Evolutionary conservation across 2,888 invertebrate genomes (phyloP).

Genomic region (Esperia sulphurella): DNA sequence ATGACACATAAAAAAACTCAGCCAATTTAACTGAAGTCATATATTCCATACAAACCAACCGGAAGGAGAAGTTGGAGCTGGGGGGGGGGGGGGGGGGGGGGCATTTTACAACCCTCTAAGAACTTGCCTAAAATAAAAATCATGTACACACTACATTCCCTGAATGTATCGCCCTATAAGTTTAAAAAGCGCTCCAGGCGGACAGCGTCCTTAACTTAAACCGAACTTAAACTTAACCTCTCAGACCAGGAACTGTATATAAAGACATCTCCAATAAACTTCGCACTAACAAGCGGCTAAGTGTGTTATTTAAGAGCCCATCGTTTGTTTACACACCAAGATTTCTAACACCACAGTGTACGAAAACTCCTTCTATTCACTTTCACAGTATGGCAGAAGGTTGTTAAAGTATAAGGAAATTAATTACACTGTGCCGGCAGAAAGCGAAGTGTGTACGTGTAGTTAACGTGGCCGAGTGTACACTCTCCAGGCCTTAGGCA

Average conservation of each 20-base stretch:
- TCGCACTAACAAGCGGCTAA: slow-evolving; percentile 37
- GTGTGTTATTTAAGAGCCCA: slow-evolving; percentile 39
- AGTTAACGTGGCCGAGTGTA: background rate
- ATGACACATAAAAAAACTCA: too few species aligned
- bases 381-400: background rate
- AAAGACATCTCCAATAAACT: slow-evolving; percentile 45
- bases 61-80: too few species aligned
- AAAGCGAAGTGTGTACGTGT: background rate
- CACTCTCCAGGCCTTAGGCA: background rate
- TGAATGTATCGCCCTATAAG: slow-evolving; percentile 28
- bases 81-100: too few species aligned
- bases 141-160: slow-evolving; percentile 26
- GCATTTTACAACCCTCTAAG: slow-evolving; percentile 1
- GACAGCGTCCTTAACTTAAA: slow-evolving; percentile 32
- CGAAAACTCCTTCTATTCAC: too few species aligned
- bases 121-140: slow-evolving; percentile 30
- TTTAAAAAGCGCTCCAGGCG: slow-evolving; percentile 26
- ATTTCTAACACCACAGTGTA: background rate
- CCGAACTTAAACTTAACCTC: slow-evolving; percentile 30
- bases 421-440: background rate
- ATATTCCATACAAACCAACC: too few species aligned
- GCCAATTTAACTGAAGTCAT: too few species aligned
- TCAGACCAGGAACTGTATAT: slow-evolving; percentile 26
- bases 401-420: background rate
- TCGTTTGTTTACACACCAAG: background rate